Conservation (phyloP, 2,888 invertebrate species). For the Mechanitis mazaeus region DNA sequence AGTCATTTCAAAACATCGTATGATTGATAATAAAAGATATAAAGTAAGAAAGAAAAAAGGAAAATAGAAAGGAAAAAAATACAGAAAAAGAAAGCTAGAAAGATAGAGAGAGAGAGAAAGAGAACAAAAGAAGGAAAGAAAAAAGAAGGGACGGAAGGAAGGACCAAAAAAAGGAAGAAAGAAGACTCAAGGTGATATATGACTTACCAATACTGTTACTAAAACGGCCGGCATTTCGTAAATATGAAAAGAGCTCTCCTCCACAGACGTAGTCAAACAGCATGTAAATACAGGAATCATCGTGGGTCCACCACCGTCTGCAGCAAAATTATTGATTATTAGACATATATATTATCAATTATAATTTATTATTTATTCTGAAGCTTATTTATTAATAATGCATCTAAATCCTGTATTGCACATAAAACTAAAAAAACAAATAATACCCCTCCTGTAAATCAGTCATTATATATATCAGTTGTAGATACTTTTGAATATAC, state of each 20-base stretch:
- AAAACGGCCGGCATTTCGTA: conserved; percentile 94
- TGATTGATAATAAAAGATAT: not conserved
- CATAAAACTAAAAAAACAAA: too few relatives aligned
- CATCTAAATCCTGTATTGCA: too few relatives aligned
- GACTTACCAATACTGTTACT: conserved; percentile 84
- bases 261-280: conserved; percentile 97
- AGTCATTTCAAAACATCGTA: not conserved
- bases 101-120: not conserved
- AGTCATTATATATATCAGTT: too few relatives aligned
- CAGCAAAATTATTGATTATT: conserved; percentile 16
- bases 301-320: conserved; percentile 95
- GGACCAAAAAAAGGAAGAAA: not conserved
- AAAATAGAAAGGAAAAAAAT: too few relatives aligned
- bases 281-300: conserved; percentile 95
- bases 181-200: not conserved
- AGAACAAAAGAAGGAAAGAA: too few relatives aligned
- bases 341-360: not conserved
- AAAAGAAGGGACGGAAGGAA: too few relatives aligned
- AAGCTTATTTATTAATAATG: not conserved
- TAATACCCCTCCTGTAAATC: too few relatives aligned
- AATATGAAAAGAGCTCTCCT: conserved; percentile 96
- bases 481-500: too few relatives aligned
- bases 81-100: too few relatives aligned
- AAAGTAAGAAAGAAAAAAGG: too few relatives aligned
- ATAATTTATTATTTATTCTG: not conserved